A percentile compares a stretch with the other conserved stretches of the same genome.
Conservation (phyloP, 2,888 invertebrate genomes). For the Nephrotoma flavescens region DNA sequence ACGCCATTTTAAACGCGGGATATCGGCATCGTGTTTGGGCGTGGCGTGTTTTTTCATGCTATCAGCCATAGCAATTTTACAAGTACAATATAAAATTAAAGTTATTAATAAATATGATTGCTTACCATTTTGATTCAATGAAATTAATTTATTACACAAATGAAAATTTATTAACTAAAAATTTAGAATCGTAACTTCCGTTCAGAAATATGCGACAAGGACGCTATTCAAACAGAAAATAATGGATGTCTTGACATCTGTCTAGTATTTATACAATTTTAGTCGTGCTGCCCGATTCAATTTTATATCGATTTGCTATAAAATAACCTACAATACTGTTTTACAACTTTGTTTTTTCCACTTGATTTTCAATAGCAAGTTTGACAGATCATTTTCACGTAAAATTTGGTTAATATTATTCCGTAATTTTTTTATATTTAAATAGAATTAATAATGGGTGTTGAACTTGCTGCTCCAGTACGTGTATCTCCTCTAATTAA, state of each 20-base stretch:
- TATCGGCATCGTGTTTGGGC: no score
- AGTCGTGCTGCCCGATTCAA: neutral
- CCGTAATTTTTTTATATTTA: neutral
- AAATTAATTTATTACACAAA: neutral
- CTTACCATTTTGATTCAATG: neutral
- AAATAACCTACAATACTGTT: neutral
- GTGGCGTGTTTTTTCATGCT: no score
- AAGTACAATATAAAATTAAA: neutral
- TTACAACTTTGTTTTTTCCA: neutral
- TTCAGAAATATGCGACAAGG: neutral
- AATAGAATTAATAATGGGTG: neutral
- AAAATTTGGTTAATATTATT: neutral
- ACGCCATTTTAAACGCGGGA: no score
- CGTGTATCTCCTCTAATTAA: constrained; percentile 70
- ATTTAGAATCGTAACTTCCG: neutral
- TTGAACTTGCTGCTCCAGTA: constrained; percentile 45
- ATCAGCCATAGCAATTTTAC: no score
- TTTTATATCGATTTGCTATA: neutral
- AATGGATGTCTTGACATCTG: neutral
- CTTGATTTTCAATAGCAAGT: neutral
- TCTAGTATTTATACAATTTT: neutral
- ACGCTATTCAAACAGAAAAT: neutral
- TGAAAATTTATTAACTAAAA: neutral
- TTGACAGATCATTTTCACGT: neutral
- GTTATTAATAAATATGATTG: neutral